phyloP scores from a whole-genome alignment of 2,888 invertebrate genomes.

The Lasioglossum leucozonium region DNA sequence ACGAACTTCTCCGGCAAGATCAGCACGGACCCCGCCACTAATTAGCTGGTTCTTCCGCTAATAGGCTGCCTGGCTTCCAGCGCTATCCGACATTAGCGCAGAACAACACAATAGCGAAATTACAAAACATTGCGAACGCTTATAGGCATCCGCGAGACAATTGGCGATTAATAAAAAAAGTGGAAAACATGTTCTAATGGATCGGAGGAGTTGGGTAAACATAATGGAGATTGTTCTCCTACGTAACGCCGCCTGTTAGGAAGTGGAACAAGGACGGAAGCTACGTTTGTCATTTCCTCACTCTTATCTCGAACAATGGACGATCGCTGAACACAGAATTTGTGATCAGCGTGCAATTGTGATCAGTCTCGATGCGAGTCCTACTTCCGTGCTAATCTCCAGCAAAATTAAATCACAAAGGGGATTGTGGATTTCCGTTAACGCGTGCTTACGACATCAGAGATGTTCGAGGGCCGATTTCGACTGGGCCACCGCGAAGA shows the following conservation, averaged over 20 bases:
- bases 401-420: not conserved
- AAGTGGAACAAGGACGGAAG: not conserved
- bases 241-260: not conserved
- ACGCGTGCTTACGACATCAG: not conserved
- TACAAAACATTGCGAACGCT: not conserved
- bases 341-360: not conserved
- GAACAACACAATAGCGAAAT: not conserved
- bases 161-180: constrained; percentile 1
- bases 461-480: constrained; percentile 34
- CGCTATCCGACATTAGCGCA: not conserved
- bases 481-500: constrained; percentile 18
- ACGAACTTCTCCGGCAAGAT: not conserved
- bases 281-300: not conserved
- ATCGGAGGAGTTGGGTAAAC: not conserved
- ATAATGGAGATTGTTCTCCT: constrained; percentile 1
- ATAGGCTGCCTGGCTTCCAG: not conserved
- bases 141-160: not conserved
- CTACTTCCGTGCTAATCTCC: not conserved
- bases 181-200: not conserved
- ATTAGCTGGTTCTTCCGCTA: not conserved
- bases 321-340: not conserved
- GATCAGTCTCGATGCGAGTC: not conserved
- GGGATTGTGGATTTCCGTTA: not conserved
- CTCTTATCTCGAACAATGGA: not conserved
- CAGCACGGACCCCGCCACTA: not conserved